Base-by-base conservation (phyloP, 1,140 invertebrate species). In the Drosophila murphyi region DNA sequence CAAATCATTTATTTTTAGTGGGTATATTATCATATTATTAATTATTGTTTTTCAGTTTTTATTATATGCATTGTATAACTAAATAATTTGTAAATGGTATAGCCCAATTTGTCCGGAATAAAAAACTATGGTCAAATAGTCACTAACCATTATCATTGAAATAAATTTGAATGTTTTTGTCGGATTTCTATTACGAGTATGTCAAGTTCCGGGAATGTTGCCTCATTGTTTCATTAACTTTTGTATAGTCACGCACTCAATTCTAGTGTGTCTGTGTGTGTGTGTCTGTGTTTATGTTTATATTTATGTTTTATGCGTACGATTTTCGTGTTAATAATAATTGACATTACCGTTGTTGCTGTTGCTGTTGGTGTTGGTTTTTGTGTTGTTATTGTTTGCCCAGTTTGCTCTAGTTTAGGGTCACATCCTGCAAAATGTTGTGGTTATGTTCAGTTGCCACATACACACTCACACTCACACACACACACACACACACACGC, bases 251-350 rank as follows among this genome's bases (percentile, higher is more conserved):
- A 31, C 47, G 10, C 20, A 50, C 28, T 47, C 34, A 32, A 39
- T 3, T n/a, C 2, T 37, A 12, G 5, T 39, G 39, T 54, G 48
- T 12, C 5, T 62, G 47, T 8, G 62, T 48, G 35, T 60, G 32
- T 37, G 5, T 37, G 20, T 60, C 10, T 41, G 63, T 45, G 54
- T 61, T 31, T 39, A 29, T 45, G 8, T 12, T 2, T 41, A 2
- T 45, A 61, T 20, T 35, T 72, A 63, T 54, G 57, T 65, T 41
- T 57, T 72, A 41, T 67, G 68, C 71, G 69, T 77, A 68, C 72
- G 67, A 77, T 86, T 86, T 80, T 81, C 78, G 68, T 81, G 82
- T 86, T 78, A 80, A 85, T 85, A 86, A 86, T 86, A 81, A 86
- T 86, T 81, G 82, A 74, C 82, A 85, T 86, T 85, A 86, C 81